Evolutionary conservation across 2,113 vertebrate species (phyloP).

Genomic region (Mastomys coucha): DNA sequence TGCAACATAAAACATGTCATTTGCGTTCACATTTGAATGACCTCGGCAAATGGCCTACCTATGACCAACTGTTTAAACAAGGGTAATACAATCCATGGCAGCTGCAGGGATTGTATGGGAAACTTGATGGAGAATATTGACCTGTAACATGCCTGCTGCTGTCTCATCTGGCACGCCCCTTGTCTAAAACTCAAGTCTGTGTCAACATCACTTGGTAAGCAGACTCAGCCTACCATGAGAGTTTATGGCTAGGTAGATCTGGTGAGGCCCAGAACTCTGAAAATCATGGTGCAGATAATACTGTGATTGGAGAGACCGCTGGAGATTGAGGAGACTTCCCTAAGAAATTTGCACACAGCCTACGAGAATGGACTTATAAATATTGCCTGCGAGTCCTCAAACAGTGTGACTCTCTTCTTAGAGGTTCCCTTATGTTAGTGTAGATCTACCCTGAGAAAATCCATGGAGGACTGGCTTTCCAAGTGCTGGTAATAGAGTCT

Average conservation of each 20-base stretch:
- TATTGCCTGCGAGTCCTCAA: background rate
- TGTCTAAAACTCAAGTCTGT: background rate
- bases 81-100: too few relatives aligned
- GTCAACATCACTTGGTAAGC: background rate
- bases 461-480: rapidly evolving
- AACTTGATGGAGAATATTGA: background rate
- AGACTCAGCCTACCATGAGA: background rate
- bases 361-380: background rate
- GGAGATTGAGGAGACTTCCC: background rate
- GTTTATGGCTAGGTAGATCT: background rate
- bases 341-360: background rate
- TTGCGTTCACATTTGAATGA: background rate
- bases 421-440: rapidly evolving
- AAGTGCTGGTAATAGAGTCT: background rate
- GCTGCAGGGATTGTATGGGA: background rate
- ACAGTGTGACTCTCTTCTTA: background rate
- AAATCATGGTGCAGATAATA: background rate
- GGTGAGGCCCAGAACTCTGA: background rate
- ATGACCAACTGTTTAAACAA: background rate
- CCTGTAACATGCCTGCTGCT: too few relatives aligned
- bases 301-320: too few relatives aligned
- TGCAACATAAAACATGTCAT: background rate
- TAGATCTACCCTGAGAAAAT: background rate
- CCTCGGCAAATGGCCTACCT: background rate
- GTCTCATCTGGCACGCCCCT: too few relatives aligned